Conservation (phyloP, 2,113 vertebrate genomes). For the Gnathonemus echidnorhynchus region DNA sequence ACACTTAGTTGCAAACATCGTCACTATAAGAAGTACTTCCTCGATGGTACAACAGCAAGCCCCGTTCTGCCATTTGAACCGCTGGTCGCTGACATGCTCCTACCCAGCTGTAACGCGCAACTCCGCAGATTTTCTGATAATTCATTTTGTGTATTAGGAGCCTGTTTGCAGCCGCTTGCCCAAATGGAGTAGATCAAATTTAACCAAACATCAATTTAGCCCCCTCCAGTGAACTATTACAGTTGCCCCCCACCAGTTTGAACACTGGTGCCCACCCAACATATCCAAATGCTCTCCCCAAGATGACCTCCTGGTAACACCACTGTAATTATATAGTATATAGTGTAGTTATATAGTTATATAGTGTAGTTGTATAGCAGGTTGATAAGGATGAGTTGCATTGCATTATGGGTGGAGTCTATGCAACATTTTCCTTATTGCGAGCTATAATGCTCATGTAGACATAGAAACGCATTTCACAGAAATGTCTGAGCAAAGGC, state of each 20-base stretch:
- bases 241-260: background rate
- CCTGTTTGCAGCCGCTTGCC: background rate
- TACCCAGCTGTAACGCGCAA: background rate
- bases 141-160: background rate
- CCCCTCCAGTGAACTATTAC: background rate
- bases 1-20: background rate
- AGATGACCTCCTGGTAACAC: background rate
- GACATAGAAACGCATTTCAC: background rate
- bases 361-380: background rate
- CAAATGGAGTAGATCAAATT: background rate
- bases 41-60: background rate
- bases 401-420: background rate
- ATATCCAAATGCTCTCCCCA: background rate
- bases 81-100: background rate
- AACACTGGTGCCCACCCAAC: background rate
- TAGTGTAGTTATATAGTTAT: no score
- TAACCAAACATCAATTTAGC: background rate
- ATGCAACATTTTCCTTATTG: background rate
- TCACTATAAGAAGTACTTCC: background rate
- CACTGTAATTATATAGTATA: background rate
- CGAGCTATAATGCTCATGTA: background rate
- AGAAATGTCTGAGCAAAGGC: background rate
- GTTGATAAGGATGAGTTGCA: background rate
- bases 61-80: background rate
- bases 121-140: background rate